Evolutionary conservation across 2,888 invertebrate species (phyloP), one percentile per base, ranked within the genome.

Genomic region (Polydesmus complanatus): DNA sequence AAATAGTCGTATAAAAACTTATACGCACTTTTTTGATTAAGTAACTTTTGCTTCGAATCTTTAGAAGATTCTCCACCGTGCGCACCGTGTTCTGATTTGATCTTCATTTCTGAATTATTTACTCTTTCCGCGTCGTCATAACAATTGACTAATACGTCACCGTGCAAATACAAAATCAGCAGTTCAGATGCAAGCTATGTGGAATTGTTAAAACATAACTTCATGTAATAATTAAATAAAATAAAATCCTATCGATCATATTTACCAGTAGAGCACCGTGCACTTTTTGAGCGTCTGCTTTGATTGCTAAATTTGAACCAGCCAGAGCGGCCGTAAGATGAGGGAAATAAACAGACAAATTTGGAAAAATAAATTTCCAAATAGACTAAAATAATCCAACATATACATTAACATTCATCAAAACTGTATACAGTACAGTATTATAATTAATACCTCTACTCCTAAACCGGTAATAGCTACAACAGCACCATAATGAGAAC

Each of bases 401-500:
- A 50, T 58, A 26, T 23, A 50, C 27, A 19, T 61, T 54, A 53
- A 11, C 5, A 51, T 52, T 37, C 14, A 8, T 37, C 5, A 14
- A 52, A 52, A 22, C 21, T 11, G n/a, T 48, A 48, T 48, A 18
- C 48, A 48, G 48, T 48, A 14, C 18, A 18, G 14, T 18, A 48
- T 48, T n/a, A n/a, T n/a, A 27, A 27, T 14, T 27, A 61, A 64
- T 64, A 72, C 73, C 68, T 70, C 67, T 37, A 67, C 62, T 18
- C 74, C 74, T 19, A 74, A 65, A 21, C 70, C 68, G 8, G 68
- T 64, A 5, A 74, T 66, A 3, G 70, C 73, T 68, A 72, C 68
- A 23, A 73, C 66, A 53, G 73, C 73, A 11, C 74, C 74, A 66
- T 74, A 74, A 61, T 74, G 74, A 59, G 71, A 71, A 61, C 70